phyloP scores from a whole-genome alignment of 2,113 vertebrate genomes.

The Struthidea cinerea region DNA sequence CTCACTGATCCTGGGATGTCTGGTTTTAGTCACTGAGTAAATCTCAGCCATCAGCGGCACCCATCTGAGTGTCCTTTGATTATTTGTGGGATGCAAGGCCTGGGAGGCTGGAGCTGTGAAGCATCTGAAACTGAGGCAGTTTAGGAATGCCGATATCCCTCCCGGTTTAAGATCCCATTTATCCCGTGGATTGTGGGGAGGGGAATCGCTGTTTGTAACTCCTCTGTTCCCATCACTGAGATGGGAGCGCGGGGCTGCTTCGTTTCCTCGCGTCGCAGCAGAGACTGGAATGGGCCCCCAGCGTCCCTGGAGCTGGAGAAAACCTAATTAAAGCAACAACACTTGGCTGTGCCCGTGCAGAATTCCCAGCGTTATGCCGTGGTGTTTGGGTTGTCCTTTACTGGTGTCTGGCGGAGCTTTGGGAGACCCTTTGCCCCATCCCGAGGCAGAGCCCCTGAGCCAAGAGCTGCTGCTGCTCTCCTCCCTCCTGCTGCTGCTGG shows the following conservation, averaged over 20 bases:
- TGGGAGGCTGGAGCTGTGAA: not conserved
- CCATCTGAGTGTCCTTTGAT: not conserved
- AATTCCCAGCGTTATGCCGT: not conserved
- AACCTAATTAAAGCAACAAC: constrained; percentile 54
- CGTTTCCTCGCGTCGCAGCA: not conserved
- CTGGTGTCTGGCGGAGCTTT: not conserved
- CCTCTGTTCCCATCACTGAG: constrained; percentile 5
- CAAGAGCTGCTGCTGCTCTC: not conserved
- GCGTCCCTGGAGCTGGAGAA: constrained; percentile 14
- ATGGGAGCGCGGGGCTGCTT: constrained; percentile 20
- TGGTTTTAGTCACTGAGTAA: not conserved
- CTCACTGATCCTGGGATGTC: not conserved
- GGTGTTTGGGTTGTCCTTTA: not conserved
- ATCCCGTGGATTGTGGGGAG: not conserved
- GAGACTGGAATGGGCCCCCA: constrained; percentile 2
- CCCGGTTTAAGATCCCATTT: not conserved
- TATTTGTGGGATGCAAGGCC: not conserved
- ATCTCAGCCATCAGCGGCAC: no score
- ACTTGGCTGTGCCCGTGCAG: not conserved
- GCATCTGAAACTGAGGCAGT: not conserved
- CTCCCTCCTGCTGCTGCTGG: not conserved
- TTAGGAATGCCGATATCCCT: not conserved
- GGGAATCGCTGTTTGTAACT: not conserved
- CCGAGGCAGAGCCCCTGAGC: not conserved
- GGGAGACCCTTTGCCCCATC: not conserved